A percentile compares a stretch with the other conserved stretches of the same genome.
Evolutionary conservation across 2,888 invertebrate species (phyloP).

Genomic region (Agrotis exclamationis): DNA sequence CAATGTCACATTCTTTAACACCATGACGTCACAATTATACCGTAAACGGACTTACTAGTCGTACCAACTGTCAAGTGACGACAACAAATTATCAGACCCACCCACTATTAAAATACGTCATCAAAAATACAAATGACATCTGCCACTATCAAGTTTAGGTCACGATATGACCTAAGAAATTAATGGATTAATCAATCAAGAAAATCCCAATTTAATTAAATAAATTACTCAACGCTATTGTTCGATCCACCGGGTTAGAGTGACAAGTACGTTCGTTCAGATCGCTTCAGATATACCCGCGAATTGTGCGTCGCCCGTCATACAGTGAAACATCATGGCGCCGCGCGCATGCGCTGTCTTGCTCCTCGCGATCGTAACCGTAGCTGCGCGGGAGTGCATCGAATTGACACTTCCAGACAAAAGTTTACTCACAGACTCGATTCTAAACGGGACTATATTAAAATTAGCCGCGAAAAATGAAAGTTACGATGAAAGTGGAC

Average conservation of each 20-base stretch:
- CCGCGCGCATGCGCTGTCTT: constrained; percentile 85
- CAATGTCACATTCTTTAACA: constrained; percentile 33
- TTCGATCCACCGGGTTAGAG: constrained; percentile 56
- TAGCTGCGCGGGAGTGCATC: constrained; percentile 83
- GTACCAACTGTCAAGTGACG: constrained; percentile 24
- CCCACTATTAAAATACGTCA: constrained; percentile 44
- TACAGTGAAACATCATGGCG: constrained; percentile 83
- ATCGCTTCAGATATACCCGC: constrained; percentile 71
- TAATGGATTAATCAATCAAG: constrained; percentile 42
- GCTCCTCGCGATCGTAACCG: constrained; percentile 71
- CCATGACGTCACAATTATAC: constrained; percentile 34
- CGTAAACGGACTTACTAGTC: constrained; percentile 4
- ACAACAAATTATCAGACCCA: constrained; percentile 32
- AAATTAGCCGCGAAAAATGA: constrained; percentile 79
- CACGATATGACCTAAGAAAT: constrained; percentile 12
- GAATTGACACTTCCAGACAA: constrained; percentile 83
- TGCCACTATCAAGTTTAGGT: neutral
- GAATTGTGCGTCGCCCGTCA: constrained; percentile 74
- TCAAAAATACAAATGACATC: constrained; percentile 13
- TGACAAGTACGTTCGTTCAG: constrained; percentile 58
- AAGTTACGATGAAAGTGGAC: constrained; percentile 74
- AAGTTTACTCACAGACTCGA: constrained; percentile 75
- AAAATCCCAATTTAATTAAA: constrained; percentile 38
- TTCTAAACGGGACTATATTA: constrained; percentile 82
- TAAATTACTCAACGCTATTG: constrained; percentile 74